Percentiles rank a stretch among this genome's conserved stretches.
These are phyloP conservation scores for Prunella himalayana DNA, from an alignment of 2,113 vertebrate genomes.

Conservation along the genomic window DNA sequence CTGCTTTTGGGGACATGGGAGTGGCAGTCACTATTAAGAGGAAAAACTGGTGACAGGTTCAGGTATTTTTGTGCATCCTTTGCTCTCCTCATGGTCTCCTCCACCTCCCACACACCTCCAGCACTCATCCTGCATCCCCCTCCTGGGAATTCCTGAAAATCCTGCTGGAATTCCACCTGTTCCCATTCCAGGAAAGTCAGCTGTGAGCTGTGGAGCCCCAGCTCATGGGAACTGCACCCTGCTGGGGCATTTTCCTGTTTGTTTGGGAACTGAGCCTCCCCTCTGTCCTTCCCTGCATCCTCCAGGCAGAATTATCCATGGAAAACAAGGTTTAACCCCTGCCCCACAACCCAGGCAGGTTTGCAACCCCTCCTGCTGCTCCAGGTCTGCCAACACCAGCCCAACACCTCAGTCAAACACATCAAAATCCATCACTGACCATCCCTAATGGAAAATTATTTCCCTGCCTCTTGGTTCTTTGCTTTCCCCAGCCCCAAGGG, in stretches of 20 bases:
- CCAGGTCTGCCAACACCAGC: background rate
- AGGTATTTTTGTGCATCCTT: background rate
- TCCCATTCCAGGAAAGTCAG: background rate
- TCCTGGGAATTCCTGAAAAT: background rate
- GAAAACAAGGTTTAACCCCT: background rate
- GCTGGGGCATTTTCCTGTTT: background rate
- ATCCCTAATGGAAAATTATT: background rate
- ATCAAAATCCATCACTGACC: background rate
- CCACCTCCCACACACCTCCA: background rate
- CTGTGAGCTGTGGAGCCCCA: background rate
- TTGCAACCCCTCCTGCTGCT: background rate
- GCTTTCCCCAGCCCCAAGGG: background rate
- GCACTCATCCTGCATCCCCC: accelerated
- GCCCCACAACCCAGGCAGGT: background rate
- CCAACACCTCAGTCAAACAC: background rate
- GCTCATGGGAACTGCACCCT: background rate
- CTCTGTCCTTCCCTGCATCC: background rate
- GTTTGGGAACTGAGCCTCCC: background rate
- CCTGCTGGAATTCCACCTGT: background rate
- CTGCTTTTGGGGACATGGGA: background rate
- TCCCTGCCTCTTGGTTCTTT: background rate
- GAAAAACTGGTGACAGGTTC: background rate
- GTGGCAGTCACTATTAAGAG: background rate
- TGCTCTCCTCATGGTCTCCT: background rate
- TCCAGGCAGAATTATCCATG: accelerated